Evolutionary conservation across 2,888 invertebrate genomes (phyloP).

Genomic region (Plagiodera versicolora): DNA sequence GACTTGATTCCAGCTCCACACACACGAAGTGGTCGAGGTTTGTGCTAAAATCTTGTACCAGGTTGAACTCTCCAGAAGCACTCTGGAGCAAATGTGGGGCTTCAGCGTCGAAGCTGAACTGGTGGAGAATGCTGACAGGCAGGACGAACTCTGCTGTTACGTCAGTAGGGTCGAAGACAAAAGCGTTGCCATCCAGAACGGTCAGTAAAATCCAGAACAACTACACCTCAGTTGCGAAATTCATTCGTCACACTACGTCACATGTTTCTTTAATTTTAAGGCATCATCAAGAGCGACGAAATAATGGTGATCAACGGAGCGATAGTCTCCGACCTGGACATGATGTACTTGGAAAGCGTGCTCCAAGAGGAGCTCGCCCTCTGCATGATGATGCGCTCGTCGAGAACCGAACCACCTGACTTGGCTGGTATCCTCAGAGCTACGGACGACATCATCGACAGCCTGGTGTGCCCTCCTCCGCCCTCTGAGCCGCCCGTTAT

Average conservation of each 20-base stretch:
- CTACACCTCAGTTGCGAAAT: no score
- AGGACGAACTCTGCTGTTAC: constrained; percentile 96
- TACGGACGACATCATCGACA: constrained; percentile 95
- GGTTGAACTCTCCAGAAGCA: constrained; percentile 88
- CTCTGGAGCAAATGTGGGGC: constrained; percentile 96
- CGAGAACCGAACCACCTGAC: constrained; percentile 80
- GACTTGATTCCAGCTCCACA: constrained; percentile 70
- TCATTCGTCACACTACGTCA: no score
- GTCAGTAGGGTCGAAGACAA: constrained; percentile 95
- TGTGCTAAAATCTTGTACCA: constrained; percentile 96
- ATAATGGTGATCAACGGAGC: constrained; percentile 99
- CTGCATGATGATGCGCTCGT: constrained; percentile 96
- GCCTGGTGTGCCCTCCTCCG: constrained; percentile 94
- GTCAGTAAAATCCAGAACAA: no score
- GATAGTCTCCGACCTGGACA: constrained; percentile 96
- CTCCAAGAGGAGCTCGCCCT: constrained; percentile 92
- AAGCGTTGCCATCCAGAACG: constrained; percentile 94
- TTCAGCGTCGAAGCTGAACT: constrained; percentile 97
- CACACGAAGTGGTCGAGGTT: constrained; percentile 93
- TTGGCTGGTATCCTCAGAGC: constrained; percentile 71
- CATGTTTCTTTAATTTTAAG: no score
- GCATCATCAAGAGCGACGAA: constrained; percentile 96
- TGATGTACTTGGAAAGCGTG: constrained; percentile 98
- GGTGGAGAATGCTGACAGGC: constrained; percentile 92
- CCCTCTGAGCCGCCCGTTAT: constrained; percentile 91